Evolutionary conservation across 1,140 invertebrate species (phyloP), one percentile per base, ranked within the genome.

Genomic region (Drosophila neocordata): DNA sequence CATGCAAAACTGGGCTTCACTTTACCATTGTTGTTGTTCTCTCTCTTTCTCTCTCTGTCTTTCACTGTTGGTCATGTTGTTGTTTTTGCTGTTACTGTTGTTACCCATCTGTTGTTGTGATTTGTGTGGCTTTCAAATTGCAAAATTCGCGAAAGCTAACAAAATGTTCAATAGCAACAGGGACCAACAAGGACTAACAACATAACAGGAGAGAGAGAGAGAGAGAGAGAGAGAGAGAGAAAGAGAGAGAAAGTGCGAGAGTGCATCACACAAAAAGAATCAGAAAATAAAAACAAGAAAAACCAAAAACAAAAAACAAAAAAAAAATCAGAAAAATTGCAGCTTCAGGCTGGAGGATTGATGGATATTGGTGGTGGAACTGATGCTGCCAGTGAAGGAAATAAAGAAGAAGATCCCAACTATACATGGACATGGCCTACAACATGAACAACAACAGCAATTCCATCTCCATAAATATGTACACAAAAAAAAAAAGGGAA

Each of bases 81-180:
- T 64, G 61, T 31, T 69, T 27, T 53, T 73, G 70, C 27, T 69
- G 65, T 53, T 70, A 51, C 31, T 61, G 63, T 37, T 69, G 37
- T 48, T 69, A n/a, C 22, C 53, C 27, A 34, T 34, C 24, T 34
- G 72, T 48, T 69, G 66, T 84, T 82, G 81, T 85, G 77, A 84
- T 85, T 87, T 85, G 81, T 85, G 82, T 87, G 81, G 81, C 81
- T 87, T 87, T 85, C 78, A 87, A 85, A 85, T 85, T 85, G 81
- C 82, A 63, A 87, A 85, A 85, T 87, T 85, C 74, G 81, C 82
- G 78, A 65, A 84, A 79, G 82, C 81, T 85, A 82, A 87, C 81
- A 85, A 81, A 58, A 84, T 80, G 78, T 80, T 77, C 73, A 84
- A 69, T 73, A 77, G 75, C 76, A 77, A 65, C 60, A 59, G 35